phyloP scores from a whole-genome alignment of 2,888 invertebrate species.

The Diarsia dahlii region DNA sequence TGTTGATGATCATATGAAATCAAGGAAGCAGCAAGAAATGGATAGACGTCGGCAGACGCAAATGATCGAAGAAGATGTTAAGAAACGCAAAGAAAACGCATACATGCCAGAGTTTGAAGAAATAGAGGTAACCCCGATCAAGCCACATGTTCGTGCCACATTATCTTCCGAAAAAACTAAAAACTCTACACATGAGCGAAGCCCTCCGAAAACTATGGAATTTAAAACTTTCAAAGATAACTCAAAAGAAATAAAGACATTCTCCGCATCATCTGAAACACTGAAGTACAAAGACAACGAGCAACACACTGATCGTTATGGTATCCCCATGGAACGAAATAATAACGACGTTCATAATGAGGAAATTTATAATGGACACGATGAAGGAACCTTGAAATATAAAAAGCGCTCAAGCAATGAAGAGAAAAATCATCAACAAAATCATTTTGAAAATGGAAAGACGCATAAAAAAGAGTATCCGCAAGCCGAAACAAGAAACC shows the following conservation, averaged over 20 bases:
- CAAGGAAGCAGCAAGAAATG: constrained; percentile 89
- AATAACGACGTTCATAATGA: constrained; percentile 83
- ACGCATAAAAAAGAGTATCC: constrained; percentile 82
- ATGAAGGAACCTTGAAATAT: constrained; percentile 88
- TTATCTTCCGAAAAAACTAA: constrained; percentile 85
- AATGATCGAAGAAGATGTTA: constrained; percentile 81
- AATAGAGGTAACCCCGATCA: constrained; percentile 88
- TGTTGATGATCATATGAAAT: constrained; percentile 94
- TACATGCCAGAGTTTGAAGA: constrained; percentile 89
- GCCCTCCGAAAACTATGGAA: constrained; percentile 87
- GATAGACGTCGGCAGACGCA: constrained; percentile 86
- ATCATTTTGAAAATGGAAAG: constrained; percentile 79
- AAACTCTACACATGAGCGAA: constrained; percentile 83
- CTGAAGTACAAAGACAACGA: constrained; percentile 88
- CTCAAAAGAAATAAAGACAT: constrained; percentile 88
- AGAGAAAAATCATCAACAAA: constrained; percentile 82
- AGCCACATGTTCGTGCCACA: constrained; percentile 87
- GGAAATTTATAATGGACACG: constrained; percentile 83
- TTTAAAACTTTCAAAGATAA: constrained; percentile 89
- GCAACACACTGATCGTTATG: constrained; percentile 84
- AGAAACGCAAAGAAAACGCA: constrained; percentile 85
- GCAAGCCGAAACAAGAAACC: constrained; percentile 82
- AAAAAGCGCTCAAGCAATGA: constrained; percentile 86
- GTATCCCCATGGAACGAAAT: constrained; percentile 85
- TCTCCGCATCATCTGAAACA: constrained; percentile 89